phyloP scores from a whole-genome alignment of 2,888 invertebrate genomes.

The Plebejus melissa region DNA sequence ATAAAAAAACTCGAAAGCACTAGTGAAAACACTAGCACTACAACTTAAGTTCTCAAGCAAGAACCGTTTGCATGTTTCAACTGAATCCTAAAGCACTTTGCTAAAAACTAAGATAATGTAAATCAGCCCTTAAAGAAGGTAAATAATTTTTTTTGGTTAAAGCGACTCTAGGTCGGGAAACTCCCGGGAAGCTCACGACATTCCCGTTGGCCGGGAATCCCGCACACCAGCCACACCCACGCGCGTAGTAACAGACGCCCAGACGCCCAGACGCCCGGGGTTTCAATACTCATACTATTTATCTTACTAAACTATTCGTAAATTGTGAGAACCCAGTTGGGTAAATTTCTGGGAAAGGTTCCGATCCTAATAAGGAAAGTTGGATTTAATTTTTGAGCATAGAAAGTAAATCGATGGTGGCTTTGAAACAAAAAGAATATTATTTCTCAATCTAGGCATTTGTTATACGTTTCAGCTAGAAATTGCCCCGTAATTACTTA shows the following conservation, averaged over 20 bases:
- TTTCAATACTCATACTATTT: neutral
- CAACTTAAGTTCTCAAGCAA: too few species aligned
- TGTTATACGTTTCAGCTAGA: neutral
- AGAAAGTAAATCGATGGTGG: neutral
- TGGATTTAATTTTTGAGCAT: neutral
- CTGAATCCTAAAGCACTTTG: too few species aligned
- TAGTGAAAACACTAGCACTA: too few species aligned
- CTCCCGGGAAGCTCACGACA: neutral
- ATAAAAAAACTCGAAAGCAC: too few species aligned
- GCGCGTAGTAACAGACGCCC: constrained; percentile 2
- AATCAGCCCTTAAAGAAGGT: too few species aligned
- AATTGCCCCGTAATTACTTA: neutral
- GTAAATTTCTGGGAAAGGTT: neutral
- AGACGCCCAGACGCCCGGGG: neutral
- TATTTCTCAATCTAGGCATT: neutral
- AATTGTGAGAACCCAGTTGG: neutral
- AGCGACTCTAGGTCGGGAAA: neutral
- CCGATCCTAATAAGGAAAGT: neutral
- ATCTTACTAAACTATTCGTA: neutral
- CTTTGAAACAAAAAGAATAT: neutral
- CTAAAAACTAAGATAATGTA: too few species aligned
- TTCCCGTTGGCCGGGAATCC: neutral
- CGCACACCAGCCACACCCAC: constrained; percentile 15
- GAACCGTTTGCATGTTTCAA: too few species aligned
- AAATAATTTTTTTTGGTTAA: neutral